Conservation (phyloP, 1,140 invertebrate genomes). For the Drosophila elegans region DNA sequence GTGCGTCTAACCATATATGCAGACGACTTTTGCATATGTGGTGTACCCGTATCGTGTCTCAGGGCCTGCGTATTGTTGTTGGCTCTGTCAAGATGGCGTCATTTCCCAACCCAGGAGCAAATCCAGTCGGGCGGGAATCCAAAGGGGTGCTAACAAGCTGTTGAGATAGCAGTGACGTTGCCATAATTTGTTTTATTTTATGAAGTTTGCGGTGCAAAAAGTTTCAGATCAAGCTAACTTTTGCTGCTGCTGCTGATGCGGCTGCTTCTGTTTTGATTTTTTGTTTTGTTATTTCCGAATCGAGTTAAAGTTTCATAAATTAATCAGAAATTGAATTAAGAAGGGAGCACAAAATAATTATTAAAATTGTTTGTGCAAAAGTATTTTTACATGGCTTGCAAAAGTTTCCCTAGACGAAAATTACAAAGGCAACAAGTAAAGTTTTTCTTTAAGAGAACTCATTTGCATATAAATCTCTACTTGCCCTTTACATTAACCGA, state of each 20-base stretch:
- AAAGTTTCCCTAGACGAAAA: constrained; percentile 25
- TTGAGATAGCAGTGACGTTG: constrained; percentile 80
- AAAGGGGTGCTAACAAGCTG: constrained; percentile 66
- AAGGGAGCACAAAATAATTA: constrained; percentile 14
- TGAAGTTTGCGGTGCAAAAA: constrained; percentile 60
- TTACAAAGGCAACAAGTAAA: constrained; percentile 26
- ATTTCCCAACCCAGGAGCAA: constrained; percentile 57
- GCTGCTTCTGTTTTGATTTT: constrained; percentile 22
- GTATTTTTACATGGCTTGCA: constrained; percentile 2
- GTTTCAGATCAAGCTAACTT: constrained; percentile 61
- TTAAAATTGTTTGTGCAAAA: constrained; percentile 17
- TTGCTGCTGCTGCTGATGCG: constrained; percentile 22
- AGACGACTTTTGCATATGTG: constrained; percentile 51
- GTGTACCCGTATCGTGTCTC: constrained; percentile 38
- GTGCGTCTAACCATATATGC: constrained; percentile 71
- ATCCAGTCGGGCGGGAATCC: constrained; percentile 18
- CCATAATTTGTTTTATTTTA: constrained; percentile 80
- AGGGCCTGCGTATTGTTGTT: constrained; percentile 45
- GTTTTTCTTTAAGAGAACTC: constrained; percentile 20
- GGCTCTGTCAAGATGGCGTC: constrained; percentile 78
- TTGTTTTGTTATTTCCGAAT: constrained; percentile 11
- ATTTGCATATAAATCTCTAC: constrained; percentile 46
- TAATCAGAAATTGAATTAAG: constrained; percentile 49
- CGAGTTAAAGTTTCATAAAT: constrained; percentile 52
- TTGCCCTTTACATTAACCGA: constrained; percentile 30